Evolutionary conservation across 2,113 vertebrate species (phyloP).

Genomic region (Indri indri): DNA sequence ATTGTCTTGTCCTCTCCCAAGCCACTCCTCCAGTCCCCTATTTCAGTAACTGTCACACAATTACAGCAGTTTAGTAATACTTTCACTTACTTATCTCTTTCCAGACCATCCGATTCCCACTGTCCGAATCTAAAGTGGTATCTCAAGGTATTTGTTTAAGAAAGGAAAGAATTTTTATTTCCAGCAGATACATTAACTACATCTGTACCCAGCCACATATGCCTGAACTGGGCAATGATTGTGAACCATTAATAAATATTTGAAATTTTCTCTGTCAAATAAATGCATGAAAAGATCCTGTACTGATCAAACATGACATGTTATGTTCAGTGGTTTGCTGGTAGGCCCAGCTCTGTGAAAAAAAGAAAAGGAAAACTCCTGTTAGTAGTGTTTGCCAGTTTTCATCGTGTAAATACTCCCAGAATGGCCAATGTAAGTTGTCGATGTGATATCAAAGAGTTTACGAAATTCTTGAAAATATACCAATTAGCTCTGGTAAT

Average conservation of each 20-base stretch:
- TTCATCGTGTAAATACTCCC: neutral
- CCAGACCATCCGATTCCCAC: neutral
- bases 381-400: neutral
- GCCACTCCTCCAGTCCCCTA: neutral
- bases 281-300: neutral
- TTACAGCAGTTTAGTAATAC: neutral
- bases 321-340: neutral
- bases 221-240: neutral
- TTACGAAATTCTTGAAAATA: neutral
- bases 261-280: neutral
- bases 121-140: neutral
- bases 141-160: neutral
- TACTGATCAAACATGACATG: no score
- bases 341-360: neutral
- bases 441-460: neutral
- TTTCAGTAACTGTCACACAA: neutral
- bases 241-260: neutral
- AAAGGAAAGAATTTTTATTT: neutral
- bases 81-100: neutral
- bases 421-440: neutral
- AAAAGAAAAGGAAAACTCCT: neutral
- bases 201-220: neutral
- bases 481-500: neutral
- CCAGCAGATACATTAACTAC: neutral
- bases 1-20: neutral